Base-by-base conservation (phyloP, 2,113 vertebrate species). In the Terrapene triunguis region DNA sequence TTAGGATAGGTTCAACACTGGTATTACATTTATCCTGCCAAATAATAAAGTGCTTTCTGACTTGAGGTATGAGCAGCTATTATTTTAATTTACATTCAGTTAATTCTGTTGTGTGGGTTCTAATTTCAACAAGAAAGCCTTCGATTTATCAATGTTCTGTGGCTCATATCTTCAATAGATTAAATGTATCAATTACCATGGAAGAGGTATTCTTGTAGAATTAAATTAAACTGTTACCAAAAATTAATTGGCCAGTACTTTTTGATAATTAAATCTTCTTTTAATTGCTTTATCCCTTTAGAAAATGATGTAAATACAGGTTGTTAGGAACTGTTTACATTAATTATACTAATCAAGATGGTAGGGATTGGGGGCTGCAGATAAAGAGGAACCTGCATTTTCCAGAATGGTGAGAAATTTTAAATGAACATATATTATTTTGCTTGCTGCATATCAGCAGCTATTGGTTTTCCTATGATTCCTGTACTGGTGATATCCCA, bases 31-130 rank as follows among this genome's bases (percentile, higher is more conserved):
- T 95, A 74, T 69, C 93, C 91, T 62, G 72, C 72, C 89, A 97
- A 97, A 92, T 90, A 95, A 88, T 94, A 85, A 86, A 97, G 85
- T 69, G 65, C 81, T 86, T 97, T 96, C 89, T 96, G 89, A 85
- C 87, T 98, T 96, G 92, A 98, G 69, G 97, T 96, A 97, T 94
- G 94, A 95, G 53, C 47, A 96, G 42, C 55, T 96, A 95, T 96
- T 97, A 94, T 94, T 94, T 93, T 96, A 96, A 90, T 94, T 96
- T 98, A 82, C 74, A 89, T 96, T 90, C 79, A 96, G 94, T 98
- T 98, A 98, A 98, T 97, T 98, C 87, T 91, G 89, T 92, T 97
- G 50, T 51, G 24, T 87, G 96, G 97, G 29, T 94, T 97, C 74
- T 95, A 92, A 96, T 97, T 98, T 97, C 91, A 96, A 97, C 92